Base-by-base conservation (phyloP, 1,140 invertebrate genomes). In the Drosophila parvula region DNA sequence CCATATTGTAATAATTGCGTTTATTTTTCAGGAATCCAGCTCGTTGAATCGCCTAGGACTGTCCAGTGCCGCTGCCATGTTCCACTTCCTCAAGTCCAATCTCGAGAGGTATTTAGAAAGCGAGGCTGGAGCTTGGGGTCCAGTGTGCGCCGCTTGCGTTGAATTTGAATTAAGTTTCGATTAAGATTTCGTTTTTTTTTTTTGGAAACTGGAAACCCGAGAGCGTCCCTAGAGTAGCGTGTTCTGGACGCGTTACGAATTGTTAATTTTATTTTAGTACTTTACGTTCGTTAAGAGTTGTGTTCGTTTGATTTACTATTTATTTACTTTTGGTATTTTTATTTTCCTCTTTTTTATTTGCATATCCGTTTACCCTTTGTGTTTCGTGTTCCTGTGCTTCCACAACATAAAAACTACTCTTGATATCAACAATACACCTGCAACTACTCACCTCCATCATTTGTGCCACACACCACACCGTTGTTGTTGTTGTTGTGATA, bases 381-480 rank as follows among this genome's bases (percentile, higher is more conserved):
- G 74, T 84, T 89, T 63, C 74, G 80, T 89, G 83, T 84, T 83
- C 74, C 84, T 84, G 84, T 84, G 84, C 84, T 89, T 89, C 69
- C 77, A 84, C 68, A 63, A 55, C 51, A 55, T 55, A 38, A 38
- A 38, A 63, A 43, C 32, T 74, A 40, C 28, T 50, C 5, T 67
- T 34, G 64, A 65, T 41, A 12, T 34, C 18, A 63, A 68, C 41
- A 60, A 76, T 41, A 67, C 65, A 78, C 59, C 65, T 63, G 51
- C 53, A 48, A 78, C 75, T 70, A 67, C 6, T 80, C 82, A 79
- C 71, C 62, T 64, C 53, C 71, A 69, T 86, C 75, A 76, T 73
- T 65, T 81, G 77, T 70, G 68, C 41, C 63, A 68, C 45, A 18
- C 48, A 51, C 48, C 28, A 51, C 48, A 22, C 22, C 22, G 22